Conservation (phyloP, 2,113 vertebrate genomes). For the Sciurus niger region DNA sequence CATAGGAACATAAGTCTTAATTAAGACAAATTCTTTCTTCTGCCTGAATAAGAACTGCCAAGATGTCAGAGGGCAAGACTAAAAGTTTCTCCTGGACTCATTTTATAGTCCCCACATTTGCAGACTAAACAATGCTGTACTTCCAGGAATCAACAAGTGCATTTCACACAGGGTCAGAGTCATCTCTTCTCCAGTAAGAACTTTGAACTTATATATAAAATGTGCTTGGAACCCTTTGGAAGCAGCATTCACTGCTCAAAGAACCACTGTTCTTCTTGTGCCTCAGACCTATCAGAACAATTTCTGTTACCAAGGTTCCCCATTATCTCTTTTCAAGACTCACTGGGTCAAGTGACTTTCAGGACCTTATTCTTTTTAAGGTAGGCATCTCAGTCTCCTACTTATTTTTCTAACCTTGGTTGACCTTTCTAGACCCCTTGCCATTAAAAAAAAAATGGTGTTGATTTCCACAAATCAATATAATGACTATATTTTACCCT, state of each 20-base stretch:
- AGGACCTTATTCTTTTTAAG: neutral
- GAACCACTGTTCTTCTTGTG: too few relatives aligned
- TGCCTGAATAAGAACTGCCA: constrained; percentile 42
- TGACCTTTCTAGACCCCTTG: neutral
- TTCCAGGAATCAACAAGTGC: neutral
- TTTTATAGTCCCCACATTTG: neutral
- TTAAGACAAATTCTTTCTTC: constrained; percentile 65
- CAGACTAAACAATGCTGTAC: neutral
- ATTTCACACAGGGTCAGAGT: neutral
- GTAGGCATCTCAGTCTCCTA: neutral
- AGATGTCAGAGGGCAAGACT: constrained; percentile 10
- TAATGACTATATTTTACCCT: neutral
- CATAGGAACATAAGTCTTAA: constrained; percentile 63
- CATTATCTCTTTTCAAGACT: neutral
- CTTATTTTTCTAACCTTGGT: neutral
- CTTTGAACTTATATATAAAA: neutral
- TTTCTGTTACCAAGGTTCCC: neutral
- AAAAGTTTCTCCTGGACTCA: neutral
- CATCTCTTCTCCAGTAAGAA: neutral
- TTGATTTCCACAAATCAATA: constrained; percentile 37
- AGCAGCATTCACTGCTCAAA: neutral
- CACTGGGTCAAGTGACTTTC: neutral
- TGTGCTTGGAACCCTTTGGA: neutral
- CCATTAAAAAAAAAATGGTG: neutral
- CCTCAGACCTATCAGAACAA: neutral